Percentiles rank a stretch among this genome's conserved stretches.
Evolutionary conservation across 2,113 vertebrate genomes (phyloP).

Genomic region (Trachemys scripta): DNA sequence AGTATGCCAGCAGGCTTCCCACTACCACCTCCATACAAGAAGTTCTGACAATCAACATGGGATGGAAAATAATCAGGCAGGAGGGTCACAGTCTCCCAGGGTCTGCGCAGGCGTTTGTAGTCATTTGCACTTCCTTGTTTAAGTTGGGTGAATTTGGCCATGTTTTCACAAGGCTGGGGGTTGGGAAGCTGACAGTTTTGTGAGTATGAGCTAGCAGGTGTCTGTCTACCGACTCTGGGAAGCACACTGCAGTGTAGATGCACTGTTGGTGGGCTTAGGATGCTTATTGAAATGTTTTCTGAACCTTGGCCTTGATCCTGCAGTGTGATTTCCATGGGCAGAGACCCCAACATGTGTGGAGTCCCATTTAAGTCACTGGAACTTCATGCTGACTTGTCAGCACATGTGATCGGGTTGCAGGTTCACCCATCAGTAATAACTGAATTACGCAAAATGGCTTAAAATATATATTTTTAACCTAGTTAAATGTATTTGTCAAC

Average conservation of each 20-base stretch:
- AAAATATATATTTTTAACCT: neutral
- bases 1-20: neutral
- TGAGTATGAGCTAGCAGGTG: neutral
- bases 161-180: neutral
- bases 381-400: neutral
- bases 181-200: neutral
- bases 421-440: neutral
- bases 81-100: neutral
- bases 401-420: too few relatives aligned
- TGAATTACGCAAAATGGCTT: neutral
- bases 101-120: neutral
- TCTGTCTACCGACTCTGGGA: neutral
- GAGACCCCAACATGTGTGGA: neutral
- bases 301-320: accelerated
- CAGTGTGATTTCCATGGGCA: neutral
- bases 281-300: neutral
- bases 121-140: neutral
- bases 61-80: neutral
- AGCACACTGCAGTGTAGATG: neutral
- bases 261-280: neutral
- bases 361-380: neutral
- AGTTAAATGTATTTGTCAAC: neutral
- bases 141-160: neutral
- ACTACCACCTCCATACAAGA: neutral
- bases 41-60: neutral